These are phyloP conservation scores for Azemiops feae DNA, from an alignment of 2,113 vertebrate genomes.

Conservation along the genomic window DNA sequence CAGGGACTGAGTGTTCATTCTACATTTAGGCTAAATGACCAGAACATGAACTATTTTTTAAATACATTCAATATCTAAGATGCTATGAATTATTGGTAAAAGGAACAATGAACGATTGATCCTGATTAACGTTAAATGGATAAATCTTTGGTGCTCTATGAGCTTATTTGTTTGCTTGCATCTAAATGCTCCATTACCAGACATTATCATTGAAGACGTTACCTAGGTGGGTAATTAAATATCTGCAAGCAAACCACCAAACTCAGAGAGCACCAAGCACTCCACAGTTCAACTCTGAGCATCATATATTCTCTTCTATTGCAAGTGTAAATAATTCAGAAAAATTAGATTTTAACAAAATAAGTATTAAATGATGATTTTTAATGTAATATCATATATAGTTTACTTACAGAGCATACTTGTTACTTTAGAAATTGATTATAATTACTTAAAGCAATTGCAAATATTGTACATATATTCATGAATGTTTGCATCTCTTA, in stretches of 20 bases:
- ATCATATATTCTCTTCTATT: neutral
- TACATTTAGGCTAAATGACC: neutral
- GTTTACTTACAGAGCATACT: neutral
- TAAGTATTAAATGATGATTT: neutral
- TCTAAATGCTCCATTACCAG: neutral
- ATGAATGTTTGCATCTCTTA: neutral
- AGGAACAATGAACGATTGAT: neutral
- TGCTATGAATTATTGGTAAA: neutral
- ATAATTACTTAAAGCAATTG: neutral
- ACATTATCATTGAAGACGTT: neutral
- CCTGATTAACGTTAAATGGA: neutral
- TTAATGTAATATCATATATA: neutral
- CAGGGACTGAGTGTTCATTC: neutral
- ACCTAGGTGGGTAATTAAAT: no score
- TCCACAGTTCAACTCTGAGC: neutral
- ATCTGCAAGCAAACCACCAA: no score
- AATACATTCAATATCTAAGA: neutral
- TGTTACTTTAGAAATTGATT: neutral
- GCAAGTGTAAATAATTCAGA: neutral
- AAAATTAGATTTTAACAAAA: neutral
- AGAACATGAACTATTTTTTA: neutral
- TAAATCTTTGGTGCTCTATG: neutral
- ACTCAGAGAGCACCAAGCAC: neutral
- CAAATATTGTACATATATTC: neutral
- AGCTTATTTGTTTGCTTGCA: no score